Conservation (phyloP, 1,140 invertebrate species). For the Hydropsyche tenuis region DNA sequence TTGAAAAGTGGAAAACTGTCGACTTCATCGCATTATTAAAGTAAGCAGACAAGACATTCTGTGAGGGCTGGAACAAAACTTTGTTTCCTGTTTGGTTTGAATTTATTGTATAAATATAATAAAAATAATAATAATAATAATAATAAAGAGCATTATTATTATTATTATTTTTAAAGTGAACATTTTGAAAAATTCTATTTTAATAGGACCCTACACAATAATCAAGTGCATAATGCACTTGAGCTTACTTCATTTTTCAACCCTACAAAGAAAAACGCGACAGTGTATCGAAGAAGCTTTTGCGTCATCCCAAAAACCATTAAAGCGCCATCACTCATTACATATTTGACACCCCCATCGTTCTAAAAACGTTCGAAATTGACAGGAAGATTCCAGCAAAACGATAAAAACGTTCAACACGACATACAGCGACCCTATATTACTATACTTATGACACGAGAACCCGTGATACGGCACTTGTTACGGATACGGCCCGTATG, state of each 20-base stretch:
- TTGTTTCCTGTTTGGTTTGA: too few relatives aligned
- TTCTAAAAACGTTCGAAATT: too few relatives aligned
- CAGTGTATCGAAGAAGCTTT: slow-evolving; percentile 4
- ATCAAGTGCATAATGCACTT: slow-evolving; percentile 33
- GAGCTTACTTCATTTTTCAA: slow-evolving; percentile 15
- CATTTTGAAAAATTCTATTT: neutral
- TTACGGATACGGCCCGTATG: slow-evolving; percentile 21
- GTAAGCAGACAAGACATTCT: too few relatives aligned
- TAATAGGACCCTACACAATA: neutral
- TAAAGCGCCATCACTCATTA: slow-evolving; percentile 45
- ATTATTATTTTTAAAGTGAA: too few relatives aligned
- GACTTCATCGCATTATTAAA: too few relatives aligned
- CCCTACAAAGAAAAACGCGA: neutral
- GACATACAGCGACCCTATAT: neutral
- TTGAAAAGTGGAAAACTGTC: too few relatives aligned
- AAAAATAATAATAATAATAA: too few relatives aligned
- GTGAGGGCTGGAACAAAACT: neutral
- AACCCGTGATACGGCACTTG: neutral
- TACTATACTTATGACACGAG: neutral
- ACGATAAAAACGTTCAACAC: too few relatives aligned
- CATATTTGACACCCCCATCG: slow-evolving; percentile 36
- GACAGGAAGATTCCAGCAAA: too few relatives aligned
- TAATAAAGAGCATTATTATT: too few relatives aligned
- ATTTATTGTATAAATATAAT: too few relatives aligned
- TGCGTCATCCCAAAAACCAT: slow-evolving; percentile 34